Conservation (phyloP, 2,888 invertebrate species). For the Orthosia gothica region DNA sequence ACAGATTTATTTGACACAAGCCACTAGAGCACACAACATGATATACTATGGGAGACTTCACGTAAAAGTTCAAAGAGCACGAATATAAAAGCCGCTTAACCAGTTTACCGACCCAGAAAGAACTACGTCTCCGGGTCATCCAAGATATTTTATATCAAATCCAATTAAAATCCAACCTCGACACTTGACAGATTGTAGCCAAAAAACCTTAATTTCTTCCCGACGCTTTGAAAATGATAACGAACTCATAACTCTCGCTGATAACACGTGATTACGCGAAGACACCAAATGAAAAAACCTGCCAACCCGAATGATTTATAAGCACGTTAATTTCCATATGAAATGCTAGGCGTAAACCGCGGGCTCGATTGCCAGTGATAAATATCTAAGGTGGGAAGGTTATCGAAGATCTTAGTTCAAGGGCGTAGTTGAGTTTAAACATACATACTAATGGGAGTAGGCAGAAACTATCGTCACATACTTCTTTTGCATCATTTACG, state of each 20-base stretch:
- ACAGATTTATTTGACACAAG: too few relatives aligned
- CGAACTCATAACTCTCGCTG: constrained; percentile 68
- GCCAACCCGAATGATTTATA: constrained; percentile 79
- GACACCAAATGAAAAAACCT: constrained; percentile 79
- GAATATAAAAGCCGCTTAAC: too few relatives aligned
- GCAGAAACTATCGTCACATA: too few relatives aligned
- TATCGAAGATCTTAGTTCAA: constrained; percentile 40
- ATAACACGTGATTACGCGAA: constrained; percentile 71
- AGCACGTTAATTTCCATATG: constrained; percentile 79
- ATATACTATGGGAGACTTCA: too few relatives aligned
- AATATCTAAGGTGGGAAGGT: constrained; percentile 32
- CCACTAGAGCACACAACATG: too few relatives aligned
- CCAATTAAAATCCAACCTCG: constrained; percentile 13
- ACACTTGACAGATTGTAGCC: constrained; percentile 21
- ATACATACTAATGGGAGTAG: too few relatives aligned
- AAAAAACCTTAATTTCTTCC: constrained; percentile 30
- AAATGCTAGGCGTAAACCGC: constrained; percentile 55
- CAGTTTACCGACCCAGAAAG: too few relatives aligned
- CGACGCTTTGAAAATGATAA: constrained; percentile 66
- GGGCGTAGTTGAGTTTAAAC: background rate
- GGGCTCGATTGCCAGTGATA: constrained; percentile 33
- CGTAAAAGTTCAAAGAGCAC: too few relatives aligned
- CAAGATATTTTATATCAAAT: constrained; percentile 6
- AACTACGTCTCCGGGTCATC: too few relatives aligned
- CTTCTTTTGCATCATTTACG: too few relatives aligned